Evolutionary conservation across 2,113 vertebrate species (phyloP), one percentile per base, ranked within the genome.

Genomic region (Daboia siamensis): DNA sequence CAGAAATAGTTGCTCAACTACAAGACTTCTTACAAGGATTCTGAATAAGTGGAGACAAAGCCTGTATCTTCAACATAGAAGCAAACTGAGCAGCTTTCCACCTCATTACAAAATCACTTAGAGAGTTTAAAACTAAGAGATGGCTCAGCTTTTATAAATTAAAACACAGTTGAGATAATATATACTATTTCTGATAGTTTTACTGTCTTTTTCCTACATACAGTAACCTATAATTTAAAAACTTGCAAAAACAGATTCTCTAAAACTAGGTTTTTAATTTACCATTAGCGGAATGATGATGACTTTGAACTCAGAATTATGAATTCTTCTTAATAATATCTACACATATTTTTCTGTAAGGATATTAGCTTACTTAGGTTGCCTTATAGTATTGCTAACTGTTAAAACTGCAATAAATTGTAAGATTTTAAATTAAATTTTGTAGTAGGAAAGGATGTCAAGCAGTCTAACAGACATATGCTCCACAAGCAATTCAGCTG

Each of bases 21-120:
- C 98, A 99, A 94, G 98, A 98, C 95, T 99, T 99, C 96, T 96
- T 99, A 94, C 98, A 98, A 92, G 98, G 98, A 91, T 98, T 99
- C 96, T 99, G 96, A 96, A 93, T 80, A 84, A 92, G 0, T 64
- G 94, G 97, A 90, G 95, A 93, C 20, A 52, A 12, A 0, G 39
- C 92, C 0, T 61, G 52, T 87, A 80, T 88, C 89, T 96, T 91
- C 15, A 48, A 57, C 93, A 88, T 24, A 93, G 0, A 0, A 3
- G 94, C 86, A 59, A 94, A 93, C 29, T n/a, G 13, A 92, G 33
- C 89, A 88, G 52, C 88, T 90, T 95, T 96, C 55, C 21, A 1
- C 91, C 91, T 89, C 21, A 92, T 59, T 84, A 56, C 93, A 93
- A 48, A 96, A 86, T 90, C 93, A 91, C 85, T 95, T 89, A 95